Conservation (phyloP, 2,888 invertebrate genomes). For the Syrphus vitripennis region DNA sequence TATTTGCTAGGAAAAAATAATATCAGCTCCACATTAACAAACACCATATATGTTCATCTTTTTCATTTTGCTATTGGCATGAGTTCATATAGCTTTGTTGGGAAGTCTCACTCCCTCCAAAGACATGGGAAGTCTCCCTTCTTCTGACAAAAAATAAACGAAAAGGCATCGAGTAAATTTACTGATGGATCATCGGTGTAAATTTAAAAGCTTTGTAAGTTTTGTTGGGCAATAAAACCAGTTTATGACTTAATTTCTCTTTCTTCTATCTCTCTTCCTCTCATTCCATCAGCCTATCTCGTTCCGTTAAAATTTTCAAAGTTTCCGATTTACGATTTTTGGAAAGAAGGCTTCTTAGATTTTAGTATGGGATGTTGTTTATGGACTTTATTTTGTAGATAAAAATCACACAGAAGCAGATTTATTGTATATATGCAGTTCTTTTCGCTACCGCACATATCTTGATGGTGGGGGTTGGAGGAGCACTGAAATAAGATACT, state of each 20-base stretch:
- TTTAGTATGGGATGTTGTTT: conserved; percentile 47
- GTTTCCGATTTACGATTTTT: conserved; percentile 64
- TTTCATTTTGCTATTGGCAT: not conserved
- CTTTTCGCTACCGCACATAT: not conserved
- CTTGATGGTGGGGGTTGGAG: not conserved
- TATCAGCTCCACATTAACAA: not conserved
- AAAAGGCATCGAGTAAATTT: conserved; percentile 24
- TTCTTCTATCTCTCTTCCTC: not conserved
- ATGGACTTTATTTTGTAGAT: not conserved
- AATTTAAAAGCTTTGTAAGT: conserved; percentile 60
- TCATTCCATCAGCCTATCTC: too few relatives aligned
- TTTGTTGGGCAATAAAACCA: conserved; percentile 63
- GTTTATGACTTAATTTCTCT: conserved; percentile 47
- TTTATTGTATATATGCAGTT: not conserved
- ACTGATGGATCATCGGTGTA: conserved; percentile 60
- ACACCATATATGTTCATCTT: not conserved
- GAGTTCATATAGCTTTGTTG: not conserved
- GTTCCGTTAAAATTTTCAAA: conserved; percentile 46
- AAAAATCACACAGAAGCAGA: not conserved
- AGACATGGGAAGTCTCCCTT: not conserved
- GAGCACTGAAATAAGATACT: not conserved
- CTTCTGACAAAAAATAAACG: too few relatives aligned
- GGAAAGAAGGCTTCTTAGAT: conserved; percentile 60
- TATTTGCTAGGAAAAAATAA: conserved; percentile 17
- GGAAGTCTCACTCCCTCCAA: not conserved